Base-by-base conservation (phyloP, 1,140 invertebrate genomes). In the Brachionus calyciflorus region DNA sequence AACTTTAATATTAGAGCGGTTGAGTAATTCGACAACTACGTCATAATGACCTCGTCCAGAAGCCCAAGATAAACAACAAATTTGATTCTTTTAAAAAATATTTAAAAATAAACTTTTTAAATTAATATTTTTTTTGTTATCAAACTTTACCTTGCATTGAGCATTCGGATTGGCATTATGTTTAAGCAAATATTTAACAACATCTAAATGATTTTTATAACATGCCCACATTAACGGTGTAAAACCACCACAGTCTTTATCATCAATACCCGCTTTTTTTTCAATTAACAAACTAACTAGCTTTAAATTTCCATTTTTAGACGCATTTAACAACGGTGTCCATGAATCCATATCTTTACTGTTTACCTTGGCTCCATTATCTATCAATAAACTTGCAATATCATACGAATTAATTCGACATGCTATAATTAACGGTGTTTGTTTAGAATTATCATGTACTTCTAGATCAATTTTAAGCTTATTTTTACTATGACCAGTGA, bases 161-260 rank as follows among this genome's bases (percentile, higher is more conserved):
- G 93, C 91, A 86, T 98, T 96, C 5, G 94, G 91, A 83, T 97
- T 94, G 0, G 95, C 94, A 48, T 91, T 92, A 78, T 89, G 89
- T 57, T 93, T 90, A 68, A 98, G 84, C n/a, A 99, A 84, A 76
- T 93, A 83, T 37, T 88, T 87, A 17, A 93, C 94, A 77, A 92
- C 88, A 24, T 91, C 89, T 10, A 89, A 88, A 79, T 90, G 89
- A 3, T 93, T 93, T 85, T 96, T 94, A 83, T 99, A 98, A 6
- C 91, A 90, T 0, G 94, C 93, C 96, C 96, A 99, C 92, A 98
- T 96, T 44, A 99, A 87, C 0, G 94, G 88, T 1, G 94, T 94
- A 95, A 96, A 99, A 24, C 93, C 93, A 79, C 94, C 94, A 89
- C 94, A 91, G 84, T 99, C 95, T 79, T 91, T 89, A 79, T 96